phyloP scores from a whole-genome alignment of 2,113 vertebrate genomes.

The Cheilinus undulatus region DNA sequence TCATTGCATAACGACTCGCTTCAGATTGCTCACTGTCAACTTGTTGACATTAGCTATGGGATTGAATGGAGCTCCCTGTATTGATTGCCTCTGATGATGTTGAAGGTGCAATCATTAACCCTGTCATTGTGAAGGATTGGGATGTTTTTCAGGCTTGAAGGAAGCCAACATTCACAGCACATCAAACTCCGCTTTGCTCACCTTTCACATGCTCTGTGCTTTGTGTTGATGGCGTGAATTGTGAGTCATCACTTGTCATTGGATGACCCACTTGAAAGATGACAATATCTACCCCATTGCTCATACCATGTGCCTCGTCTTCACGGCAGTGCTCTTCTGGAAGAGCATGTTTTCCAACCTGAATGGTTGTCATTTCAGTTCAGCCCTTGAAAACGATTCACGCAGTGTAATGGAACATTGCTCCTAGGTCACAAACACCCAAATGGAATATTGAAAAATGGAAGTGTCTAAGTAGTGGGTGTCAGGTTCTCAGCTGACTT shows the following conservation, averaged over 20 bases:
- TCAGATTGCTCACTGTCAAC: constrained; percentile 35
- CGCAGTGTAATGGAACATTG: constrained; percentile 61
- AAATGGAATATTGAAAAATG: constrained; percentile 78
- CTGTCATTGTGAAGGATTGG: constrained; percentile 64
- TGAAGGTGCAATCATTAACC: constrained; percentile 67
- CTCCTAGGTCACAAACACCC: constrained; percentile 51
- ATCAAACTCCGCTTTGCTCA: constrained; percentile 51
- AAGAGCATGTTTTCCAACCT: constrained; percentile 39
- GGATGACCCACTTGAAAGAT: constrained; percentile 62
- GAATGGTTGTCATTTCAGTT: constrained; percentile 64
- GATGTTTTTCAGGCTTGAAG: constrained; percentile 34
- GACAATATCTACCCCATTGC: constrained; percentile 54
- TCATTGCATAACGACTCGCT: constrained; percentile 13
- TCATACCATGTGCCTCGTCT: constrained; percentile 39
- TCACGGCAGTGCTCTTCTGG: constrained; percentile 17
- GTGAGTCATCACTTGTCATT: constrained; percentile 47
- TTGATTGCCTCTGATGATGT: constrained; percentile 61
- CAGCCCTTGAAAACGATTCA: constrained; percentile 51
- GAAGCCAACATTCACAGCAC: constrained; percentile 34
- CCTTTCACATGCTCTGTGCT: constrained; percentile 49
- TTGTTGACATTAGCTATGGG: constrained; percentile 30
- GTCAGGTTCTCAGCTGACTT: constrained; percentile 49
- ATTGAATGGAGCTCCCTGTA: constrained; percentile 41
- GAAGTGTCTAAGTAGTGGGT: constrained; percentile 34
- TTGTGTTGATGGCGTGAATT: constrained; percentile 49